Percentiles rank a stretch among this genome's conserved stretches.
These are phyloP conservation scores for Equus przewalskii DNA, from an alignment of 2,113 vertebrate genomes.

Conservation along the genomic window DNA sequence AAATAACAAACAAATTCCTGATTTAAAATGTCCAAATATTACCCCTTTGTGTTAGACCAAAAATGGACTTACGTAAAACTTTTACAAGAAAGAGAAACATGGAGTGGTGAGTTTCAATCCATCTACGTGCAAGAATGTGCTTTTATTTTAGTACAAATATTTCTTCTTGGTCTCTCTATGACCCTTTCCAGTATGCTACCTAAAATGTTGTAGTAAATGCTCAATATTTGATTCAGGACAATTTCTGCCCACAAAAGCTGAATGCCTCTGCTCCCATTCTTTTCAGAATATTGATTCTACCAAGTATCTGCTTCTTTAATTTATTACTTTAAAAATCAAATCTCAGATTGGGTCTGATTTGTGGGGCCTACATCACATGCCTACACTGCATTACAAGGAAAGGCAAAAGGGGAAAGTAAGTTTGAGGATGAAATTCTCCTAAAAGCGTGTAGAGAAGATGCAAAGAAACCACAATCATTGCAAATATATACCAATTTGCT, in stretches of 20 bases:
- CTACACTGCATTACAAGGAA: neutral
- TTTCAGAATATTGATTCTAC: neutral
- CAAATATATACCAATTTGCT: neutral
- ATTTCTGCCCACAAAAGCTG: neutral
- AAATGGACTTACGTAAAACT: neutral
- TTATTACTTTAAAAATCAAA: slow-evolving; percentile 13
- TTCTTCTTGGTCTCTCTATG: neutral
- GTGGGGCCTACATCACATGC: neutral
- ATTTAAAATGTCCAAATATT: neutral
- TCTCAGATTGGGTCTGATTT: neutral
- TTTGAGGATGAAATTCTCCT: neutral
- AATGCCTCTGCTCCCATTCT: neutral
- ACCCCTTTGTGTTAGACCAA: neutral
- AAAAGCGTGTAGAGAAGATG: neutral
- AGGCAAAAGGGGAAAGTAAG: neutral
- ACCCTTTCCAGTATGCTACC: neutral
- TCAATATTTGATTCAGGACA: neutral
- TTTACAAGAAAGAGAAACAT: neutral
- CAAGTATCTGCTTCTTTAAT: neutral
- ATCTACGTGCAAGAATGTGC: neutral
- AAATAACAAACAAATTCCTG: neutral
- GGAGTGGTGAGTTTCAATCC: neutral
- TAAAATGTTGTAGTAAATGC: neutral
- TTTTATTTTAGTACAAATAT: neutral
- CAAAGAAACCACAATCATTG: neutral